A percentile compares a stretch with the other conserved stretches of the same genome.
Conservation (phyloP, 2,888 invertebrate genomes). For the Eupithecia insigniata region DNA sequence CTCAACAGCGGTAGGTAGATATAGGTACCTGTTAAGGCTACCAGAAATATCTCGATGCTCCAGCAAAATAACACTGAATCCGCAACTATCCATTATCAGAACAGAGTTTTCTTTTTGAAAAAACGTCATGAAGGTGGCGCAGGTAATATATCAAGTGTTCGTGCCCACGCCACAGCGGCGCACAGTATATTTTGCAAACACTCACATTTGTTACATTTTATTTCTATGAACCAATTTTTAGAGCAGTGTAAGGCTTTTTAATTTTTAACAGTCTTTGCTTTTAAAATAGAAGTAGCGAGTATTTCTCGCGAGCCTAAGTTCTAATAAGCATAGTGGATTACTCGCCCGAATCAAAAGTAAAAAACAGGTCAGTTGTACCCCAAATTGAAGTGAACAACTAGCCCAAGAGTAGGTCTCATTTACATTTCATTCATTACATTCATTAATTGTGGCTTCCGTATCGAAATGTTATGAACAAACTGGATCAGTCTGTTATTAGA, state of each 20-base stretch:
- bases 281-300: too few relatives aligned
- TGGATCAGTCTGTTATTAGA: background rate
- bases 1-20: background rate
- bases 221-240: background rate
- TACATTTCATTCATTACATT: too few relatives aligned
- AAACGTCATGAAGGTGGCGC: constrained; percentile 72
- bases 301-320: too few relatives aligned
- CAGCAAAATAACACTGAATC: constrained; percentile 27
- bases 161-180: constrained; percentile 51
- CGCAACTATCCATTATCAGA: constrained; percentile 39
- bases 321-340: background rate
- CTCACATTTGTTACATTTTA: constrained; percentile 2
- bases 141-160: constrained; percentile 70
- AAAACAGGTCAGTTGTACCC: background rate
- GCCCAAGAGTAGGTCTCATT: background rate
- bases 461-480: too few relatives aligned
- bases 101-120: constrained; percentile 70
- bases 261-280: too few relatives aligned
- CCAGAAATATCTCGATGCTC: constrained; percentile 23
- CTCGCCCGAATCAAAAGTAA: background rate
- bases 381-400: background rate
- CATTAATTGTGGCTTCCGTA: too few relatives aligned
- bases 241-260: background rate
- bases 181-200: constrained; percentile 41
- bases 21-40: too few relatives aligned